Base-by-base conservation (phyloP, 2,113 vertebrate genomes). In the Corvus cornix region DNA sequence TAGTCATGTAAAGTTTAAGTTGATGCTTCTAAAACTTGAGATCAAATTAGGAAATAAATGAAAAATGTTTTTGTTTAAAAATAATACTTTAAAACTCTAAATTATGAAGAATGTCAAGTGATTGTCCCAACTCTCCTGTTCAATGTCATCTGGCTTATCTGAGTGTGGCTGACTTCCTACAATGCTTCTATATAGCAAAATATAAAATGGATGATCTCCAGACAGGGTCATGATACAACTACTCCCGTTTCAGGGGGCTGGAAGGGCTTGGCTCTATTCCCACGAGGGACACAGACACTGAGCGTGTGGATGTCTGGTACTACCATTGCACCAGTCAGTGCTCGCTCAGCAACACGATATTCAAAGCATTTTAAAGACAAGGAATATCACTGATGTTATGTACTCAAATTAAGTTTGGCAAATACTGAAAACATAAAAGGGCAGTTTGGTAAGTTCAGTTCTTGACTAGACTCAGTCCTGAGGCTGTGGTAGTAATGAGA, bases 401-500 rank as follows among this genome's bases (percentile, higher is more conserved):
- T 43, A 27, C 41, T 82, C 44, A 33, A 13, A 55, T 28, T 48
- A 63, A 52, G 39, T n/a, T 66, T 37, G 43, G 46, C 59, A 73
- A 74, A 68, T 58, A 52, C 52, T 44, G 55, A 74, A 83, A 93
- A 58, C 23, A 11, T 33, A 30, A 53, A 63, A 53, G 30, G 39
- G 28, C 55, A 31, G 16, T 67, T 60, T 58, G 59, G 1, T 58
- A 43, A 55, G 7, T 56, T 74, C 20, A 10, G 4, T n/a, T 75
- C n/a, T 33, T 48, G 49, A 46, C 51, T 37, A 53, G 76, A 21
- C 59, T 10, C 31, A 33, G 92, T 81, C 73, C 94, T 62, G 74
- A 83, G 96, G 93, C 94, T 30, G 56, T 31, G 41, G 77, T 17
- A 19, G 70, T 67, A 93, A 95, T 60, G 62, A 92, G 93, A 70